Base-by-base conservation (phyloP, 2,797 vertebrate species). In the Fistularia commersonii region DNA sequence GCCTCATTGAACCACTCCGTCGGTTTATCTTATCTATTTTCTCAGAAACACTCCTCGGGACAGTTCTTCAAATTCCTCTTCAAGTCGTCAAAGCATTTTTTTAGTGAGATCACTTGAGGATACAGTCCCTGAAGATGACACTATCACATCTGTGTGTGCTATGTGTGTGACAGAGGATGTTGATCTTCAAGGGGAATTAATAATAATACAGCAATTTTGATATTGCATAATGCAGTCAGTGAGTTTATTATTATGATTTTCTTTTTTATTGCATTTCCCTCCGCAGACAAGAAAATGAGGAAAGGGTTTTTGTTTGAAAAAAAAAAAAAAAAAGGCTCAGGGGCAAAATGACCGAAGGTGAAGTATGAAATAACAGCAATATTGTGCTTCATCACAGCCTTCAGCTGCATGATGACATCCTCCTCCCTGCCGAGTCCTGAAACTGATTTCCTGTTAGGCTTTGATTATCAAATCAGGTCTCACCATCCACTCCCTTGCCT, bases 371-470 rank as follows among this genome's bases (percentile, higher is more conserved):
- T 63, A 63, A 75, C 51, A 71, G 46, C 67, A 75, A 87, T 66
- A 57, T 69, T 5, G 46, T 62, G 65, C 45, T 40, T 63, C 62
- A 69, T 78, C 65, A 72, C 54, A 69, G 77, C 67, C 79, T 87
- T 80, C 84, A 85, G 82, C 76, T 81, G 79, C 67, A 66, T 51
- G 62, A 66, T 73, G 76, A 81, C 81, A 80, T 70, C 69, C 76
- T 64, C 52, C 66, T 77, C 66, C 66, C 72, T 74, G 73, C 64
- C 79, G 77, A 79, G 74, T 76, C 51, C 70, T 84, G 67, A 34
- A 38, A 67, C 74, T 80, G 76, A 80, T 87, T 88, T 90, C 87
- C 87, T 89, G 84, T 88, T 90, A 84, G 74, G 77, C 83, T 88
- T 87, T 85, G 84, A 84, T 90, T 78, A 87, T 88, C 76, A 78